Conservation (phyloP, 2,888 invertebrate species). For the Aporophyla lueneburgensis region DNA sequence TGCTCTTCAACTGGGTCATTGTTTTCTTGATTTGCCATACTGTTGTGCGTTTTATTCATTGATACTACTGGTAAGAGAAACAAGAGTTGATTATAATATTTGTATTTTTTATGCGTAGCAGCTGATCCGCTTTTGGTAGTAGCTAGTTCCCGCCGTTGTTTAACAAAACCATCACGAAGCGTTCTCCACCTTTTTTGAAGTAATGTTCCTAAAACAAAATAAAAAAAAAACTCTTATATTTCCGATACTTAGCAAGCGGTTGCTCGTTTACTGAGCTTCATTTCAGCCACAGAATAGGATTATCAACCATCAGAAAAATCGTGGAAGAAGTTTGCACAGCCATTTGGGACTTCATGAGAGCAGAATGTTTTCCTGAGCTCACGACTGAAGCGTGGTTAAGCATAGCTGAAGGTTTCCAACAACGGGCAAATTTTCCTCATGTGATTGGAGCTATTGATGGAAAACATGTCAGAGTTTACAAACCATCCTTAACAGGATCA, state of each 20-base stretch:
- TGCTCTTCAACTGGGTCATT: slow-evolving; percentile 36
- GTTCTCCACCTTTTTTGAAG: slow-evolving; percentile 39
- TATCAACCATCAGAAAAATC: slow-evolving; percentile 39
- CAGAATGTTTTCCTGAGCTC: slow-evolving; percentile 30
- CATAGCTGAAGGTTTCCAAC: slow-evolving; percentile 39
- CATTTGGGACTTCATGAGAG: slow-evolving; percentile 35
- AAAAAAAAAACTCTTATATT: slow-evolving; percentile 30
- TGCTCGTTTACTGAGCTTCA: slow-evolving; percentile 37
- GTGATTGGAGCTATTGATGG: slow-evolving; percentile 34
- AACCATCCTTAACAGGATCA: slow-evolving; percentile 26
- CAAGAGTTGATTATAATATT: slow-evolving; percentile 34
- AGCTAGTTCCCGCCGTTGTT: slow-evolving; percentile 37
- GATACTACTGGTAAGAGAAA: slow-evolving; percentile 41
- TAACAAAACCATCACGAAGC: slow-evolving; percentile 42
- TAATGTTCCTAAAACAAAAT: slow-evolving; percentile 30
- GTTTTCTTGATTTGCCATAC: slow-evolving; percentile 40
- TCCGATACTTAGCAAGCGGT: slow-evolving; percentile 46
- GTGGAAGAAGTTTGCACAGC: slow-evolving; percentile 38
- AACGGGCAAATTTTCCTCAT: slow-evolving; percentile 36
- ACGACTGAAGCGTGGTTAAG: slow-evolving; percentile 36
- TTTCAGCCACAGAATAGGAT: slow-evolving; percentile 31
- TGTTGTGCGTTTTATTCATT: slow-evolving; percentile 43
- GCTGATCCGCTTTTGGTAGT: slow-evolving; percentile 15
- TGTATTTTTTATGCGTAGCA: too few relatives aligned
- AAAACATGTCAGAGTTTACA: slow-evolving; percentile 32